A percentile compares a stretch with the other conserved stretches of the same genome.
phyloP scores from a whole-genome alignment of 2,797 vertebrate species.

The Capromys pilorides region DNA sequence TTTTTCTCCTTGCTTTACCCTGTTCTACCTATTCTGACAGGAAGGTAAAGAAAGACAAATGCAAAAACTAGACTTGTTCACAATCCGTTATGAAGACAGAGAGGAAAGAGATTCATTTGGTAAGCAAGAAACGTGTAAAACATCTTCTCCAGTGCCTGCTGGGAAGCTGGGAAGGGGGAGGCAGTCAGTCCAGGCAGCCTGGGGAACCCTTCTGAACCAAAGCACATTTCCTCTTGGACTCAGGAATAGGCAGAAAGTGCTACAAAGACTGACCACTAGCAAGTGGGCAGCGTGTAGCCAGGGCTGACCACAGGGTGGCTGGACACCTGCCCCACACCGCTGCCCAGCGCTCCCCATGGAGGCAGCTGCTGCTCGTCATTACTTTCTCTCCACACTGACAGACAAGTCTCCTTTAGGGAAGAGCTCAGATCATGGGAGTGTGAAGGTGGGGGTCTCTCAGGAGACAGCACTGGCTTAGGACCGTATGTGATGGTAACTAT shows the following conservation, averaged over 20 bases:
- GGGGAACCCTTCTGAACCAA: slow-evolving; percentile 5
- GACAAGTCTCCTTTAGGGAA: background rate
- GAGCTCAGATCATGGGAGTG: background rate
- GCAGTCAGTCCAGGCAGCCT: background rate
- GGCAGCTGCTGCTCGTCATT: background rate
- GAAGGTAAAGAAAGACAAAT: slow-evolving; percentile 37
- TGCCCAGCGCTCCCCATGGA: background rate
- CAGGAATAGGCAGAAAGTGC: slow-evolving; percentile 24
- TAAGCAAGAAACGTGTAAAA: background rate
- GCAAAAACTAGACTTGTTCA: slow-evolving; percentile 14
- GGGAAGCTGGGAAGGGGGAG: background rate
- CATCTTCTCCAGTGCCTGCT: background rate
- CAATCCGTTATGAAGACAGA: slow-evolving; percentile 16
- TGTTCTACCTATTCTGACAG: background rate
- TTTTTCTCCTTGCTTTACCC: background rate
- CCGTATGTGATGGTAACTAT: background rate
- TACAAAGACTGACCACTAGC: background rate
- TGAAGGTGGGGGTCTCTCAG: background rate
- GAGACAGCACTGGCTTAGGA: background rate
- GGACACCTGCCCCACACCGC: background rate
- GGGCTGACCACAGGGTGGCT: background rate
- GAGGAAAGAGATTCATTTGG: background rate
- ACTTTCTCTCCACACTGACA: background rate
- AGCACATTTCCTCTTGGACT: slow-evolving; percentile 7
- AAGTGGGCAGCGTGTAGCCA: background rate